Conservation (phyloP, 1,140 invertebrate species). For the Geopemphigus sp. region DNA sequence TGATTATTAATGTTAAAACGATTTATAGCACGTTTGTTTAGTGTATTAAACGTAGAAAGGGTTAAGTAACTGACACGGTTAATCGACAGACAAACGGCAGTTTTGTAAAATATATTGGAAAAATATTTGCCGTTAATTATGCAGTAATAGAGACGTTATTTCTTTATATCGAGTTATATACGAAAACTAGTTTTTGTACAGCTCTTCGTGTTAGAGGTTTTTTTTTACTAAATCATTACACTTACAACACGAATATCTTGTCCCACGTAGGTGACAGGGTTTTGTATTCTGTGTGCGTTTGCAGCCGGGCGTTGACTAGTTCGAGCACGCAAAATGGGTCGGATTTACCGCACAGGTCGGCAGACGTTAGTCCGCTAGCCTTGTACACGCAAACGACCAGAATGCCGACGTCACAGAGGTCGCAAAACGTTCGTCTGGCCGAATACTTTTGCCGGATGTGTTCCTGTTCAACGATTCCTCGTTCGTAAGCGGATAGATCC, state of each 20-base stretch:
- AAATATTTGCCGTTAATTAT: too few species aligned
- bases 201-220: too few species aligned
- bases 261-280: conserved; percentile 95
- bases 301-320: conserved; percentile 87
- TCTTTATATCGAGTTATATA: too few species aligned
- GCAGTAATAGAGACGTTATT: too few species aligned
- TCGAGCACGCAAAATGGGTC: conserved; percentile 98
- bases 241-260: conserved; percentile 98
- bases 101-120: too few species aligned
- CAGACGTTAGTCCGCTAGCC: conserved; percentile 83
- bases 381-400: conserved; percentile 86
- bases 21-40: too few species aligned
- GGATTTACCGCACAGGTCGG: conserved; percentile 88
- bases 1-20: too few species aligned
- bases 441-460: conserved; percentile 88
- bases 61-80: too few species aligned
- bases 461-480: conserved; percentile 81
- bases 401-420: conserved; percentile 80
- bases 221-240: conserved; percentile 51
- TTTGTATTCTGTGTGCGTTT: conserved; percentile 98
- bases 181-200: background rate
- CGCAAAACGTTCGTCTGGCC: conserved; percentile 75
- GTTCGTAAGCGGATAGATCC: conserved; percentile 76
- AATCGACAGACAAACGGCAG: too few species aligned
- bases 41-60: too few species aligned